Percentiles rank a stretch among this genome's conserved stretches.
Conservation (phyloP, 2,888 invertebrate genomes). For the Alsophila aescularia region DNA sequence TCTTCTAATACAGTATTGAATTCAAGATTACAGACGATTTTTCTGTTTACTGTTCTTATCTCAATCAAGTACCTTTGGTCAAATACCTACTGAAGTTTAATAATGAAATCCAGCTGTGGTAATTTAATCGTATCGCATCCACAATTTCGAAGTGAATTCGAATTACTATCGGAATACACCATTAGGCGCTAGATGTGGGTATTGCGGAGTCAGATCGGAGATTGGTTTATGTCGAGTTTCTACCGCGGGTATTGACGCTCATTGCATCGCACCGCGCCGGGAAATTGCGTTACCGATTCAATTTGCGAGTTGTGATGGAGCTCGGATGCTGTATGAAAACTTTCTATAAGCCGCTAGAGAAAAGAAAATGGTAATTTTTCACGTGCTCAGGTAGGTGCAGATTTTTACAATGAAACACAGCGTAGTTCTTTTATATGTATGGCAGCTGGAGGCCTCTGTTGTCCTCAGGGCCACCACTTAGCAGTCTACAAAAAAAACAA, state of each 20-base stretch:
- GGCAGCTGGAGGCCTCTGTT: no score
- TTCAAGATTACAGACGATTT: no score
- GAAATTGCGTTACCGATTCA: slow-evolving; percentile 52
- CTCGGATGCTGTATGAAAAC: neutral
- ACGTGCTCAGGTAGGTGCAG: no score
- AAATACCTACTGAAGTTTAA: neutral
- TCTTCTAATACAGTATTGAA: no score
- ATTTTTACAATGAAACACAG: no score
- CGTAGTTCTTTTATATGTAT: no score
- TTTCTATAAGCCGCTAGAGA: neutral
- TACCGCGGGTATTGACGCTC: slow-evolving; percentile 7
- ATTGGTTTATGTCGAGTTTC: slow-evolving; percentile 24
- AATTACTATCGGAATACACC: slow-evolving; percentile 15
- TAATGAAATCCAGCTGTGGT: neutral
- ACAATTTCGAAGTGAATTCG: slow-evolving; percentile 5
- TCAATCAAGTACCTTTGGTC: no score
- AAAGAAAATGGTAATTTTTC: neutral
- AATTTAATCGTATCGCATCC: slow-evolving; percentile 7
- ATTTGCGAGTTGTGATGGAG: slow-evolving; percentile 36
- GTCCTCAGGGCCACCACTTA: no score
- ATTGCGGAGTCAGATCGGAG: slow-evolving; percentile 17
- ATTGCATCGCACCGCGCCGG: slow-evolving; percentile 21
- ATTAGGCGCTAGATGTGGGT: slow-evolving; percentile 7
- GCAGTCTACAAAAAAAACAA: no score
- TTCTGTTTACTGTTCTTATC: no score